phyloP scores from a whole-genome alignment of 2,797 vertebrate genomes.

The Neopelma chrysocephalum region DNA sequence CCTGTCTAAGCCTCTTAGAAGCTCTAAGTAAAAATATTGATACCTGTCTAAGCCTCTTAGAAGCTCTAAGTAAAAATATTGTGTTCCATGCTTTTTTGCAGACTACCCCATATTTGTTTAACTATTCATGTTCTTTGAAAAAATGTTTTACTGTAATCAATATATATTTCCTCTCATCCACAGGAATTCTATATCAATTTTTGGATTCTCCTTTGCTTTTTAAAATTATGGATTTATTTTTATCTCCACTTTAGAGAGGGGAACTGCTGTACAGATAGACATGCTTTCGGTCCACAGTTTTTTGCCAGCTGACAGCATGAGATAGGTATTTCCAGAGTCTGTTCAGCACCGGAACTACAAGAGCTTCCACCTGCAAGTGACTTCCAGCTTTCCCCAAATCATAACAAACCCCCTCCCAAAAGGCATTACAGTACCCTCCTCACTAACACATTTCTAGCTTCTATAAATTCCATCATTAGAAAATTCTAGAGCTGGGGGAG shows the following conservation, averaged over 20 bases:
- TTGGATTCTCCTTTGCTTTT: neutral
- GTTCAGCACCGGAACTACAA: neutral
- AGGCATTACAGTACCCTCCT: neutral
- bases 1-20: neutral
- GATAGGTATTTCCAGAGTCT: neutral
- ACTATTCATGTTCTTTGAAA: neutral
- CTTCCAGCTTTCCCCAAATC: neutral
- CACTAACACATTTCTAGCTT: neutral
- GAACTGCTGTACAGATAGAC: neutral
- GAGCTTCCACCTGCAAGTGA: neutral
- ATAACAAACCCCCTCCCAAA: neutral
- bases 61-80: neutral
- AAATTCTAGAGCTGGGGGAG: neutral
- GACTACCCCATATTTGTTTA: neutral
- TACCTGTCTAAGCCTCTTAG: neutral
- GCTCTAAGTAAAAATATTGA: neutral
- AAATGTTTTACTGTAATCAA: neutral
- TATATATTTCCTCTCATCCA: neutral
- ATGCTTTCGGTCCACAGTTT: neutral
- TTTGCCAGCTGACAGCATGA: neutral
- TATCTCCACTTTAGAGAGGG: neutral
- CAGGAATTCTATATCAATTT: neutral
- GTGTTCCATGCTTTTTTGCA: neutral
- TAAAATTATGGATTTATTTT: neutral
- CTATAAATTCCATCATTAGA: neutral